Percentiles rank a stretch among this genome's conserved stretches.
Conservation (phyloP, 2,113 vertebrate genomes). For the Furnarius figulus region DNA sequence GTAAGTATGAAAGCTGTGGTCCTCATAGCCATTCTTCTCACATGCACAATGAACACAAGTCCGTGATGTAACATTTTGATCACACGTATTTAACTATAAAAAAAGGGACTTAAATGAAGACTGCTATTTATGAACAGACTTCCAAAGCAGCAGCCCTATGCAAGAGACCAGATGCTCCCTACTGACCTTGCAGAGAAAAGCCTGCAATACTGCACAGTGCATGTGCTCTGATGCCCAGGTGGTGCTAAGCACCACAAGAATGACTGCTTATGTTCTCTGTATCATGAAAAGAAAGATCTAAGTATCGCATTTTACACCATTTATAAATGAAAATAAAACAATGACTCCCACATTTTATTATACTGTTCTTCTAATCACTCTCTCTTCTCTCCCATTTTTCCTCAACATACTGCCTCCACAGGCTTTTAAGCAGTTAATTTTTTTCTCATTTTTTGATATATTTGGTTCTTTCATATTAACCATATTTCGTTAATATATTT, state of each 20-base stretch:
- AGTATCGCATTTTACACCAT: background rate
- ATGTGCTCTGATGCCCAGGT: accelerated
- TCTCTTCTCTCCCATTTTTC: background rate
- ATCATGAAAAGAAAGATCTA: background rate
- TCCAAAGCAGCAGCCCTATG: background rate
- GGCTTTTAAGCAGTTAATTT: background rate
- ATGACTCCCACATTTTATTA: background rate
- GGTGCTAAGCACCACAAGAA: background rate
- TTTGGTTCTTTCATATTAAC: background rate
- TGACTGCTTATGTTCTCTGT: too few relatives aligned
- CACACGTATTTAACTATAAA: background rate
- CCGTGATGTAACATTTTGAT: accelerated
- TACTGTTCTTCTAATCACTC: background rate
- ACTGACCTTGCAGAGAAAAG: background rate
- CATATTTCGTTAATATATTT: background rate
- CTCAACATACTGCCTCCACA: background rate
- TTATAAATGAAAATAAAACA: background rate
- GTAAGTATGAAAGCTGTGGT: background rate
- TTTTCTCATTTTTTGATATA: background rate
- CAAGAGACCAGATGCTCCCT: background rate
- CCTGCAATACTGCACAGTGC: background rate
- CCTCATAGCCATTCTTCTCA: background rate
- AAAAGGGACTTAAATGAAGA: background rate
- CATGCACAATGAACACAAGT: background rate
- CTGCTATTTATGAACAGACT: background rate